Evolutionary conservation across 1,140 invertebrate genomes (phyloP), one percentile per base, ranked within the genome.

Genomic region (Lucilia sericata): DNA sequence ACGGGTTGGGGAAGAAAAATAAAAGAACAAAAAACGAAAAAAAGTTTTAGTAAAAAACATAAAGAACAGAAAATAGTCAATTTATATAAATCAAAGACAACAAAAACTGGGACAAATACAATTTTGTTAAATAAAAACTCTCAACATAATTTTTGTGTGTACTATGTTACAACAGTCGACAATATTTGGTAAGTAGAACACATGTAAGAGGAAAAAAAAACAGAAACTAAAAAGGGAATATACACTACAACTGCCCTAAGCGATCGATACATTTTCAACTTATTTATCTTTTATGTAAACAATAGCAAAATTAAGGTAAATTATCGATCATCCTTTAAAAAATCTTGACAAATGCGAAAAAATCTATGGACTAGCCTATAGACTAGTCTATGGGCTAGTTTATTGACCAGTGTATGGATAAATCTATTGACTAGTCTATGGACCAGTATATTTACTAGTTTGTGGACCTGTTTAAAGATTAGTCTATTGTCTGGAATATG

Each of bases 1-100:
- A n/a, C 83, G 49, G 81, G 82, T 30, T 1, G 74, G 85, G 85
- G 86, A 86, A 83, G 84, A 84, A 84, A 83, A 85, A 87, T 85
- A 85, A 84, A 86, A 85, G 65, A 87, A 85, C 60, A 84, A 83
- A 47, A 83, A 75, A 74, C 60, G 19, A 75, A 83, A 74, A 49
- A 83, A 83, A 76, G 36, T 75, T 47, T 74, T 74, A 83, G 13
- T 21, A 75, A 74, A 83, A 36, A 78, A 84, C 70, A 84, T 51
- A 82, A 85, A 34, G 81, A 70, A 82, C 21, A 51, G 49, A 74
- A 70, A 82, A 74, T 14, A 34, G 25, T 34, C 65, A 60, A 4
- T 70, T 25, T 82, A 25, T 30, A 30, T 82, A 34, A 36, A 21
- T 83, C 5, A 51, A 55, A 19, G 49, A 30, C 34, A 82, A 82